Percentiles rank a stretch among this genome's conserved stretches.
Conservation (phyloP, 2,888 invertebrate species). For the Petrophora chlorosata region DNA sequence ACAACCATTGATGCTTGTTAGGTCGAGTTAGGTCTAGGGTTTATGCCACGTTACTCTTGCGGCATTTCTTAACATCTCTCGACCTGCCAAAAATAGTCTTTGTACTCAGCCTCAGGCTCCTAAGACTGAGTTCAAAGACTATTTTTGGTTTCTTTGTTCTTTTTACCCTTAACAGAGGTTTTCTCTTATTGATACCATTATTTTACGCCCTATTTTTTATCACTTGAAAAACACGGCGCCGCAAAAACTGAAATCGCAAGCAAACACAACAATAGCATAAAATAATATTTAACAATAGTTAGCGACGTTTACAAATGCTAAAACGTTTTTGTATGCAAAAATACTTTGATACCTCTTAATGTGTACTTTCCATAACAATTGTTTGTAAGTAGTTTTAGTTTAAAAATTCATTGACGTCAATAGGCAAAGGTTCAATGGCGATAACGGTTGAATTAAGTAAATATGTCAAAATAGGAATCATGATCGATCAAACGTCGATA, state of each 20-base stretch:
- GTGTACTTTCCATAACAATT: slow-evolving; percentile 40
- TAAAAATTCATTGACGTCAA: slow-evolving; percentile 49
- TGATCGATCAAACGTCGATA: neutral
- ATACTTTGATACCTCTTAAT: slow-evolving; percentile 46
- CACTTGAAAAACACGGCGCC: slow-evolving; percentile 39
- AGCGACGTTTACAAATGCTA: slow-evolving; percentile 49
- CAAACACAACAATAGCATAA: slow-evolving; percentile 36
- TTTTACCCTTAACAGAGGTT: no score
- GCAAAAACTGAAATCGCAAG: slow-evolving; percentile 33
- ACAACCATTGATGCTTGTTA: no score
- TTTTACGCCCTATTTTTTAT: no score
- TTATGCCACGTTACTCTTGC: no score
- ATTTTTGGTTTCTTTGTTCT: no score
- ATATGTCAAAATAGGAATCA: no score
- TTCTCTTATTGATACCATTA: no score
- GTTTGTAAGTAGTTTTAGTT: slow-evolving; percentile 42
- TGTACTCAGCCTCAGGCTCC: no score
- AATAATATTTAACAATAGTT: slow-evolving; percentile 47
- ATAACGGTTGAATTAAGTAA: neutral
- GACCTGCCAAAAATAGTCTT: no score
- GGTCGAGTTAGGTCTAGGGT: no score
- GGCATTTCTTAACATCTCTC: no score
- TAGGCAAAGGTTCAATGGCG: slow-evolving; percentile 26
- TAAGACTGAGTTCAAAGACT: no score
- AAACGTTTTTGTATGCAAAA: slow-evolving; percentile 59